Percentiles rank a stretch among this genome's conserved stretches.
phyloP scores from a whole-genome alignment of 2,113 vertebrate species.

The Poecile atricapillus region DNA sequence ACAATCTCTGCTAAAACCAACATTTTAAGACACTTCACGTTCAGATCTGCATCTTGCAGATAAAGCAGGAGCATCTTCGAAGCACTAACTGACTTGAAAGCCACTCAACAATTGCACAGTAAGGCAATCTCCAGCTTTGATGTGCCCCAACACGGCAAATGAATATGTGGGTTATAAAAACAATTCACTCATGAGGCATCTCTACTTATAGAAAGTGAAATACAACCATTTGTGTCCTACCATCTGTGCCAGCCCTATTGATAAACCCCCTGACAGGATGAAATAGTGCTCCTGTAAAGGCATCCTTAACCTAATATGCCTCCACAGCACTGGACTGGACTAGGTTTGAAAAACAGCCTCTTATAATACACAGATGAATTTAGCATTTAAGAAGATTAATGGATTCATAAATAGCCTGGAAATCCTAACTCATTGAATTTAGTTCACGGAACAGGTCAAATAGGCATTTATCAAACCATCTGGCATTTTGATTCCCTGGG shows the following conservation, averaged over 20 bases:
- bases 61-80: slow-evolving; percentile 1
- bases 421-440: slow-evolving; percentile 68
- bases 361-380: slow-evolving; percentile 66
- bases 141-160: neutral
- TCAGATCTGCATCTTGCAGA: slow-evolving; percentile 13
- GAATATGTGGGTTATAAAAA: neutral
- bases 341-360: slow-evolving; percentile 62
- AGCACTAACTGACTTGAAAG: slow-evolving; percentile 26
- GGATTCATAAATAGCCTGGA: slow-evolving; percentile 75
- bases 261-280: slow-evolving; percentile 20
- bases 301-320: slow-evolving; percentile 20
- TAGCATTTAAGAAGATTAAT: slow-evolving; percentile 78
- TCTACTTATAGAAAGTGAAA: neutral
- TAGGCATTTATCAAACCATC: slow-evolving; percentile 59
- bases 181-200: neutral
- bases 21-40: neutral
- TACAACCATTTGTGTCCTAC: neutral
- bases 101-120: neutral
- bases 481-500: slow-evolving; percentile 2
- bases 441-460: slow-evolving; percentile 59
- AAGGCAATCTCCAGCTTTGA: neutral
- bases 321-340: slow-evolving; percentile 39
- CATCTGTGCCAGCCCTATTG: slow-evolving; percentile 31
- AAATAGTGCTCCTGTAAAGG: slow-evolving; percentile 15
- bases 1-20: neutral